Percentiles rank a stretch among this genome's conserved stretches.
phyloP scores from a whole-genome alignment of 2,797 vertebrate species.

The Falco biarmicus region DNA sequence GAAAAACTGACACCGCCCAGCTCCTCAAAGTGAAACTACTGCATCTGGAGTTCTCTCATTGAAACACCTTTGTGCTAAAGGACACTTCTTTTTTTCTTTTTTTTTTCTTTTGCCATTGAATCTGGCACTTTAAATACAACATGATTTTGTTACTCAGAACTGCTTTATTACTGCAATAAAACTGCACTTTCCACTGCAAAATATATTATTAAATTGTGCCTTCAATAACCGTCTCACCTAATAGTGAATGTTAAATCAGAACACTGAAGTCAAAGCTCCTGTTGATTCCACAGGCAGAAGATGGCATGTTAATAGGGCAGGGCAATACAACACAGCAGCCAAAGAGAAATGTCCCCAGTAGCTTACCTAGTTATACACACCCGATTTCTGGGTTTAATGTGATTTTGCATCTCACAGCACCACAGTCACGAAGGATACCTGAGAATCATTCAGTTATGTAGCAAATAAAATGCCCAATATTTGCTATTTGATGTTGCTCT shows the following conservation, averaged over 20 bases:
- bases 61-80: background rate
- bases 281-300: background rate
- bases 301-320: background rate
- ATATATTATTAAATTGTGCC: background rate
- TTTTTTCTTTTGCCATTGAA: background rate
- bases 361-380: background rate
- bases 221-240: background rate
- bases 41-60: background rate
- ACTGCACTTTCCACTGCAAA: conserved; percentile 1
- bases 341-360: background rate
- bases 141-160: conserved; percentile 13
- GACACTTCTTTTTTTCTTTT: background rate
- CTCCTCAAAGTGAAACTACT: background rate
- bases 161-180: conserved; percentile 19
- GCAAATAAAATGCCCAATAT: background rate
- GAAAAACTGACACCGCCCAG: background rate
- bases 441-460: background rate
- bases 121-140: background rate
- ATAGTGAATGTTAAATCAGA: background rate
- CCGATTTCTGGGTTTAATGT: background rate
- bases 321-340: background rate
- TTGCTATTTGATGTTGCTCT: background rate
- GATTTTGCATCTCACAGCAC: background rate
- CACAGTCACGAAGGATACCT: background rate
- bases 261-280: background rate